These are phyloP conservation scores for Sinonovacula constricta DNA, from an alignment of 1,140 invertebrate genomes.

Conservation along the genomic window DNA sequence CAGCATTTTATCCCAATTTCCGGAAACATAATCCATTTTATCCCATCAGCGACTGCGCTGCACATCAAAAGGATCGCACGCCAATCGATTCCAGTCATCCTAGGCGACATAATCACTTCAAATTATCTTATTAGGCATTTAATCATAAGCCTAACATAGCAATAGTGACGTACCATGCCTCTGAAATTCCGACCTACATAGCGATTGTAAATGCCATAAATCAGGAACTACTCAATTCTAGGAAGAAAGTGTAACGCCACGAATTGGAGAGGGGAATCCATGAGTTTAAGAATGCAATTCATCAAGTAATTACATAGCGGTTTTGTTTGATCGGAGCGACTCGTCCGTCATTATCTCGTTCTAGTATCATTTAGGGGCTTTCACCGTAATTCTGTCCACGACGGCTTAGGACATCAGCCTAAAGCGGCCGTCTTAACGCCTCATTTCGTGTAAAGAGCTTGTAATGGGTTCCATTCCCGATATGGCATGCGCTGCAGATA, in stretches of 20 bases:
- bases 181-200: conserved; percentile 45
- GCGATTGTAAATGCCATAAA: conserved; percentile 49
- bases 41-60: background rate
- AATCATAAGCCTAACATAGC: conserved; percentile 53
- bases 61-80: conserved; percentile 40
- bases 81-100: conserved; percentile 41
- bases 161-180: conserved; percentile 48
- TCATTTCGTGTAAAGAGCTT: conserved; percentile 48
- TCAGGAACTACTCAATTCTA: conserved; percentile 33
- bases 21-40: no score
- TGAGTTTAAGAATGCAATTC: conserved; percentile 48
- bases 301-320: conserved; percentile 54
- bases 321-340: conserved; percentile 48
- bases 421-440: conserved; percentile 48
- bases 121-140: conserved; percentile 55
- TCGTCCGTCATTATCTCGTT: conserved; percentile 48
- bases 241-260: conserved; percentile 36
- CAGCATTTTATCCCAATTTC: no score
- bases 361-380: conserved; percentile 52
- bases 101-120: conserved; percentile 45
- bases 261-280: conserved; percentile 21
- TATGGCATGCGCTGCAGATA: conserved; percentile 31
- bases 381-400: conserved; percentile 45
- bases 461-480: conserved; percentile 22
- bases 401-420: conserved; percentile 30